Evolutionary conservation across 2,113 vertebrate genomes (phyloP), one percentile per base, ranked within the genome.

Genomic region (Boleophthalmus pectinirostris): DNA sequence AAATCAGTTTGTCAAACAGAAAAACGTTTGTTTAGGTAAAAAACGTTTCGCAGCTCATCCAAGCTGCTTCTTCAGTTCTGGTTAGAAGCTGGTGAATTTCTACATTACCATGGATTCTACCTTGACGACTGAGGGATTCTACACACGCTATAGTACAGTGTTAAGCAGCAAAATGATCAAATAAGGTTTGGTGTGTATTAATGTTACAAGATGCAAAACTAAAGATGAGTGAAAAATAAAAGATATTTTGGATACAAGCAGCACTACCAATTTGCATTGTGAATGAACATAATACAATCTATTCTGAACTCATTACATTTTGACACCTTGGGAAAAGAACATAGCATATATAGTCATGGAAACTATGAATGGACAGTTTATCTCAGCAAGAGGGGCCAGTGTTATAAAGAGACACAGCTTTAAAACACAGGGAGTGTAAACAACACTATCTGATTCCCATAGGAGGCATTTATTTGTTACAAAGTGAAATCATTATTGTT

Each of bases 361-460:
- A 83, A 72, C 71, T 75, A 80, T 6, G 64, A 38, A 64, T 58
- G 64, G 3, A 81, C 65, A 69, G 68, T 69, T 14, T 54, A 1
- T 0, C 16, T 66, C 68, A 64, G 23, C 11, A 15, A 13, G 13
- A 64, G n/a, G 43, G 23, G 20, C 60, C 45, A 15, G 67, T 45
- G 43, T 57, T 74, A 56, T 64, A 67, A 85, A 82, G 76, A 82
- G 74, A 78, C 49, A 74, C 38, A 66, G 15, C 24, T 54, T 66
- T 70, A 75, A 65, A 47, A n/a, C 25, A 47, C 20, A 38, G 54
- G 49, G 68, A 51, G 23, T n/a, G 43, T 76, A 82, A 78, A 77
- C 0, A 82, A 47, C 29, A 33, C 66, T 75, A 68, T 63, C 20
- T 7, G 9, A 5, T 46, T 53, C 25, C 56, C 29, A 70, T 51